Evolutionary conservation across 2,797 vertebrate species (phyloP).

Genomic region (Peromyscus nudipes): DNA sequence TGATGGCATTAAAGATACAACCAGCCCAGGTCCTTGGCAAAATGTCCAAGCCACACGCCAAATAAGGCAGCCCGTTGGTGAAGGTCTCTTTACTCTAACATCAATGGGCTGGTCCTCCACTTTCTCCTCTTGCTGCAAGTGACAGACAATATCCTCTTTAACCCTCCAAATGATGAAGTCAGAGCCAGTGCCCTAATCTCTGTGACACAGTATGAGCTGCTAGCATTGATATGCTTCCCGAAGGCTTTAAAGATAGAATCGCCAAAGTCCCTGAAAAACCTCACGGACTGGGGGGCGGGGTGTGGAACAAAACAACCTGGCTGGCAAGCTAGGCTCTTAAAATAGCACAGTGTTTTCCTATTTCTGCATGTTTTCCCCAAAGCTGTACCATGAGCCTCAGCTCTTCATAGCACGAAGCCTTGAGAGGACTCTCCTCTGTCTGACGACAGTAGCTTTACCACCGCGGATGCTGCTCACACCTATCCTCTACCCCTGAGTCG

Average conservation of each 20-base stretch:
- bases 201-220: not conserved
- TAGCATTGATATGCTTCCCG: not conserved
- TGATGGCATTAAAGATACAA: not conserved
- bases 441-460: not conserved
- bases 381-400: not conserved
- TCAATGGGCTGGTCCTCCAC: not conserved
- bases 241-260: not conserved
- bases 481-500: accelerated
- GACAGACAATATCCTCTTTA: not conserved
- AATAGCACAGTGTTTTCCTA: not conserved
- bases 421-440: not conserved
- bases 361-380: not conserved
- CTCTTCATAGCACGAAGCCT: not conserved
- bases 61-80: not conserved
- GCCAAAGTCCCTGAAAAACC: not conserved
- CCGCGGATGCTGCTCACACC: not conserved
- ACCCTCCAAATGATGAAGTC: not conserved
- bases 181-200: not conserved
- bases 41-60: not conserved
- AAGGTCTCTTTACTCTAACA: not conserved
- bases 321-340: not conserved
- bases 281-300: not conserved
- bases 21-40: too few relatives aligned
- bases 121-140: not conserved
- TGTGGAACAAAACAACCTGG: not conserved